Percentiles rank a stretch among this genome's conserved stretches.
Conservation (phyloP, 2,888 invertebrate species). For the Anticlea derivata region DNA sequence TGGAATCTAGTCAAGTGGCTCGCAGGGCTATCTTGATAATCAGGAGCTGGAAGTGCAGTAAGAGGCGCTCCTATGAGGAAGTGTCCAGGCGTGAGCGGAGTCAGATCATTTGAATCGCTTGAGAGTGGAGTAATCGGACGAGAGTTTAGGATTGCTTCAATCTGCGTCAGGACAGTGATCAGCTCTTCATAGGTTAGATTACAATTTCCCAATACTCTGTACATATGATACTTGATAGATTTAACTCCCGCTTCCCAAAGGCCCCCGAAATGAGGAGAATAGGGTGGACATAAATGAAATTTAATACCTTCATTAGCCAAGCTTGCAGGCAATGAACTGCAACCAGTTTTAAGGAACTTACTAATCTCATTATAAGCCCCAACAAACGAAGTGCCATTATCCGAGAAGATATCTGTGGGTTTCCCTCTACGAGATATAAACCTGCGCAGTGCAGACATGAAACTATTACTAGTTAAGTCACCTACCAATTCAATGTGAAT, state of each 20-base stretch:
- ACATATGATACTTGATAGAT: constrained; percentile 1
- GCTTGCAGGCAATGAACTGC: neutral
- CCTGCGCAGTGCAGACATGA: constrained; percentile 25
- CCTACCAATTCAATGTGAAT: constrained; percentile 35
- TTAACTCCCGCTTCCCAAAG: neutral
- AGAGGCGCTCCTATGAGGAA: neutral
- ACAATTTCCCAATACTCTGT: neutral
- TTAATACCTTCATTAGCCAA: neutral
- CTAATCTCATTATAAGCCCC: constrained; percentile 27
- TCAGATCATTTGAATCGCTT: neutral
- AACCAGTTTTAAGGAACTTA: neutral
- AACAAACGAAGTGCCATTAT: constrained; percentile 37
- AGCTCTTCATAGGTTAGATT: neutral
- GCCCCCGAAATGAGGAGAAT: neutral
- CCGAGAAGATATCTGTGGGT: constrained; percentile 31
- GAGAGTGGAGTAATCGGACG: constrained; percentile 30
- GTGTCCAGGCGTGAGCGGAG: neutral
- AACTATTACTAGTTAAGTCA: constrained; percentile 35
- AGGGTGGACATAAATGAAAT: constrained; percentile 1
- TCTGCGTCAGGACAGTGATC: neutral
- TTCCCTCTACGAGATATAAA: constrained; percentile 34
- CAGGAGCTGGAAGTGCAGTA: neutral
- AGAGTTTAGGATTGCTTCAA: constrained; percentile 22
- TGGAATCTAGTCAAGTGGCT: neutral
- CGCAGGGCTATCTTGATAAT: constrained; percentile 4